Base-by-base conservation (phyloP, 2,888 invertebrate genomes). In the Trachelus tabidus region DNA sequence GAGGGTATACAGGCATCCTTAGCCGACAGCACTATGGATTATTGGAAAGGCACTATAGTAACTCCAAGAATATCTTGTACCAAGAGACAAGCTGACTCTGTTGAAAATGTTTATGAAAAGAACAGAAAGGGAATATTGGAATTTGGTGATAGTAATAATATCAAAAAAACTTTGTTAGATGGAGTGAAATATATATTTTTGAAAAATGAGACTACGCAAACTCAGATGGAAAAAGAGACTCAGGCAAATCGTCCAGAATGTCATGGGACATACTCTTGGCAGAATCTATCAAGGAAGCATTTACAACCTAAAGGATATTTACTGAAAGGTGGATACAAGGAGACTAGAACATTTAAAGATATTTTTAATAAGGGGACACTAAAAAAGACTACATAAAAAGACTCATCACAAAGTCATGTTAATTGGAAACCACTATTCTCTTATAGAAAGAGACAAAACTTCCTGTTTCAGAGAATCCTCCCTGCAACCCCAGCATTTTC, bases 261-360 rank as follows among this genome's bases (percentile, higher is more conserved):
- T 74, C 73, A 79, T 9, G 78, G 78, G 23, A 86, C 83, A 82
- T 85, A 86, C 79, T 86, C 86, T 23, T 86, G 86, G 86, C 83
- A 85, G 73, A 82, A 86, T 80, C 80, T 85, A 69, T 81, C 83
- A 31, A 81, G 82, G 68, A 76, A 68, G 75, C 83, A 84, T 75
- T 78, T 85, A 73, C 76, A 71, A n/a, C 71, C 71, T 31, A 34
- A 71, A 34, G 71, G 71, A 34, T 71, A 34, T 31, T 71, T 71
- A 34, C 31, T 31, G 71, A 71, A 23, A 56, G 1, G 23, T 23
- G 2, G 56, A 9, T 56, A 0, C 23, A 56, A 56, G 23, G 56
- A 23, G 23, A 23, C 23, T 56, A 56, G 23, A 23, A 56, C 56
- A 56, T 56, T 15, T 56, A 56, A 56, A 56, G 56, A 56, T 56